Base-by-base conservation (phyloP, 1,140 invertebrate species). In the Gonatopus flavifemur region DNA sequence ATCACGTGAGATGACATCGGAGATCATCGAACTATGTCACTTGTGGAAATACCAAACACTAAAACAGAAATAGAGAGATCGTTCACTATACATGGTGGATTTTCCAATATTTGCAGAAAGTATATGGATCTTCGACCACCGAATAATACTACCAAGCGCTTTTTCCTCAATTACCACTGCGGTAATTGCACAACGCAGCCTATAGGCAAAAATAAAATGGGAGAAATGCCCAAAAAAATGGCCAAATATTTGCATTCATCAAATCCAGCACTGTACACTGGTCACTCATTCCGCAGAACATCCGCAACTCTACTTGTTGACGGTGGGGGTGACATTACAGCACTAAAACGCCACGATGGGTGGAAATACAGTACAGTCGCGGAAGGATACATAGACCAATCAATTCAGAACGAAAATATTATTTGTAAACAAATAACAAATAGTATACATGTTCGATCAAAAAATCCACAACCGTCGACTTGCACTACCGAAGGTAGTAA, bases 251-350 rank as follows among this genome's bases (percentile, higher is more conserved):
- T 28, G 25, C 6, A 28, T 7, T 28, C 12, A 28, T 6, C 6
- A 28, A 28, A 28, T 28, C 6, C 25, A 6, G 25, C 6, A 28
- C 12, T 28, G 25, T 40, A 40, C 20, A 40, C 38, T 19, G 38
- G 19, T 5, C 38, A 40, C 22, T 19, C 16, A 19, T 40, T 40
- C 21, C 38, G 2, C 38, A n/a, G 38, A 20, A 40, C 38, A 21
- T 40, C 38, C 1, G 38, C 38, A 9, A 40, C 38, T 1, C 10
- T 40, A 40, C 38, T 40, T 8, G 38, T 13, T 21, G 38, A 40
- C 21, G 13, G 8, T 19, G 38, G 38, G 16, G 38, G 15, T 8
- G 38, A 40, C 20, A 6, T 40, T 8, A 6, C 22, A 28, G 12
- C 25, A 12, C 6, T 28, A 28, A 28, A 28, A 28, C 6, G 25